Base-by-base conservation (phyloP, 2,888 invertebrate genomes). In the Glaucopsyche alexis region DNA sequence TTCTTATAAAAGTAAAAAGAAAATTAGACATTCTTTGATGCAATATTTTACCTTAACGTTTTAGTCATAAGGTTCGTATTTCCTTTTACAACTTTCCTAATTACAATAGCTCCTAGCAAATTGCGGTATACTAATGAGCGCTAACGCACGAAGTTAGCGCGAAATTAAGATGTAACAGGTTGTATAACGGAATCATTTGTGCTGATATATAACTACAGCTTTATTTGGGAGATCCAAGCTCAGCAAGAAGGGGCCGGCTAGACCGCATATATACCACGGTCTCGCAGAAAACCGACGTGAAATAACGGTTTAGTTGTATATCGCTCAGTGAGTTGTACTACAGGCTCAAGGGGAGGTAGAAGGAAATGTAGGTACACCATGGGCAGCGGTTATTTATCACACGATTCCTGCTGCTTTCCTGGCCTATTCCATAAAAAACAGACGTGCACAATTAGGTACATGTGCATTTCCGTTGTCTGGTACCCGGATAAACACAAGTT, bases 111-210 rank as follows among this genome's bases (percentile, higher is more conserved):
- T 45, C 55, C 74, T 72, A 73, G 73, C 78, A 80, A 81, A 82
- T 81, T 80, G 79, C 74, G 71, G 74, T 74, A 72, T 75, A 78
- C 77, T 83, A 82, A 84, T 83, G 75, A 77, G 50, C 75, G 73
- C 79, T 81, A 82, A 83, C 79, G 79, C 80, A 77, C 78, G 78
- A 76, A 77, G 78, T 79, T 75, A 76, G 75, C 73, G 73, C 74
- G 73, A 76, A 78, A 78, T 79, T 78, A 79, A 78, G 78, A 77
- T 78, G 78, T 79, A 78, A 76, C 75, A 73, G 52, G 70, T 71
- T 72, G 42, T 13, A 1, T 60, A 60, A 38, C 60, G 60, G 60
- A 29, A 29, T 1, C 29, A 29, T 0, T 29, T 29, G 29, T 29
- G 29, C 29, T 4, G 29, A 29, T 38, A 60, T n/a, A 29, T 9